A percentile compares a stretch with the other conserved stretches of the same genome.
Conservation (phyloP, 2,797 vertebrate genomes). For the Limnodromus scolopaceus region DNA sequence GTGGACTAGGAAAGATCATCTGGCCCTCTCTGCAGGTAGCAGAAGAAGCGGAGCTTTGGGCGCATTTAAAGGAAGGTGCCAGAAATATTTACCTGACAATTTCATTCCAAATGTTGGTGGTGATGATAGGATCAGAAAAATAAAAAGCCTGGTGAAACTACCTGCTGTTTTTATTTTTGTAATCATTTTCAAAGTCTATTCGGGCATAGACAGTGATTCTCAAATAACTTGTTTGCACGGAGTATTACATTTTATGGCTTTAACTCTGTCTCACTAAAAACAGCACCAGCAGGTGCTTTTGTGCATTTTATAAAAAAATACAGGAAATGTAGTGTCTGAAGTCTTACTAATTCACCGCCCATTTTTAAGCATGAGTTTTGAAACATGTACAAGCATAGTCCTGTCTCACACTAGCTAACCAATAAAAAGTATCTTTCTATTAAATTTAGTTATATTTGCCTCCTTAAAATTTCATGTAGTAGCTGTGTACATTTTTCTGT, state of each 20-base stretch:
- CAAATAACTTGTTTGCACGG: background rate
- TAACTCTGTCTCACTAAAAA: background rate
- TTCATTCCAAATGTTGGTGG: background rate
- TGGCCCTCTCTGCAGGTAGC: background rate
- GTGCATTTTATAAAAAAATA: background rate
- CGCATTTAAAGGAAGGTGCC: background rate
- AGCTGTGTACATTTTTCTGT: background rate
- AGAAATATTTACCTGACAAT: background rate
- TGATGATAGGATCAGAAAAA: background rate
- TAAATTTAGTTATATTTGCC: background rate
- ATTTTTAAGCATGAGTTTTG: background rate
- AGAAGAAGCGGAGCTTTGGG: background rate
- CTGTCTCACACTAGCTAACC: background rate
- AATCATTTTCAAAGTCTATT: background rate
- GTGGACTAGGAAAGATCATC: background rate
- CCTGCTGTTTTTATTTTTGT: background rate
- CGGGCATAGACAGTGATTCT: background rate
- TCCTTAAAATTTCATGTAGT: background rate
- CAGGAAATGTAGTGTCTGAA: background rate
- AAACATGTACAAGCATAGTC: background rate
- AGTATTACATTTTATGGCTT: background rate
- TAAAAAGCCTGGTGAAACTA: background rate
- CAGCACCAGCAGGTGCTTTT: background rate
- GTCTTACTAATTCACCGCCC: background rate
- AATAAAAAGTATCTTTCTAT: background rate